phyloP scores from a whole-genome alignment of 2,888 invertebrate species.

The Stratiomys singularior region DNA sequence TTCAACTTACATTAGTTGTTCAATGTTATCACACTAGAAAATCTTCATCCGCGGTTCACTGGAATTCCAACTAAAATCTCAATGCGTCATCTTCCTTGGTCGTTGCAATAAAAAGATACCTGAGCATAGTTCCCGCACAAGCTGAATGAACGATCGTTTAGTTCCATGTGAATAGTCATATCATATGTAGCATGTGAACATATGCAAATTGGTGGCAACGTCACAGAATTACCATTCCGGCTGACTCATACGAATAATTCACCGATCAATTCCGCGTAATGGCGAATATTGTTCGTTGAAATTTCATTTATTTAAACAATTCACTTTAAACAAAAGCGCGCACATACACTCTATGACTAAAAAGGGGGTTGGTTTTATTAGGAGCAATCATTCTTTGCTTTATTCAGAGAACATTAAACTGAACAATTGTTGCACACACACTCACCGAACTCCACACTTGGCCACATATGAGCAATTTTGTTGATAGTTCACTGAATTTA shows the following conservation, averaged over 20 bases:
- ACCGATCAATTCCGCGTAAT: background rate
- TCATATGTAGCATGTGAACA: background rate
- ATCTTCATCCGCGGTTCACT: background rate
- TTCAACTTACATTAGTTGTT: background rate
- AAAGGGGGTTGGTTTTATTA: background rate
- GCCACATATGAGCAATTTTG: too few relatives aligned
- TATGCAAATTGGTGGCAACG: constrained; percentile 17
- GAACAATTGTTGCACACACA: background rate
- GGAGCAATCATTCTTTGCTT: background rate
- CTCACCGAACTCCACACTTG: too few relatives aligned
- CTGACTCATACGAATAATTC: constrained; percentile 23
- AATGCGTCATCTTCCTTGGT: constrained; percentile 24
- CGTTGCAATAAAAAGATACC: constrained; percentile 3
- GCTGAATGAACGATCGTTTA: constrained; percentile 7
- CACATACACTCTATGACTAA: background rate
- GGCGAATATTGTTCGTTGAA: background rate
- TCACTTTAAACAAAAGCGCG: constrained; percentile 25
- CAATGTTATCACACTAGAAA: background rate
- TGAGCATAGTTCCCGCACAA: background rate
- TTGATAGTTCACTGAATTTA: constrained; percentile 5
- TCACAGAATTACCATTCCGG: background rate
- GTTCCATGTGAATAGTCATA: constrained; percentile 24
- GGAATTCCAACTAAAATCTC: constrained; percentile 28
- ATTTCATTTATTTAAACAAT: background rate
- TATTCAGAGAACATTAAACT: background rate